Evolutionary conservation across 2,113 vertebrate genomes (phyloP).

Genomic region (Irena cyanogastra): DNA sequence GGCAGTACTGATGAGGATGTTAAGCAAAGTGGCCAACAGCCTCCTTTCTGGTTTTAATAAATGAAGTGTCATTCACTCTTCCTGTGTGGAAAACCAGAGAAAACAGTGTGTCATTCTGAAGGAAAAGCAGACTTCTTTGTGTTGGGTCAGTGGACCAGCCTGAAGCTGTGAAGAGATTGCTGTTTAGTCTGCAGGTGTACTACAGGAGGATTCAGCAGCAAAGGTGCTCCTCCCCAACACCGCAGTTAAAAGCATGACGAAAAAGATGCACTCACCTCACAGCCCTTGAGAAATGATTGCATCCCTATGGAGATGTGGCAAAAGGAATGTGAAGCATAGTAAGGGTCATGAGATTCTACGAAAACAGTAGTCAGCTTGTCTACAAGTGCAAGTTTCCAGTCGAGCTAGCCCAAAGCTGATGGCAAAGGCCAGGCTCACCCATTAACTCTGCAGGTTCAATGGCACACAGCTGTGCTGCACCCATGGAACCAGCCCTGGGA

Average conservation of each 20-base stretch:
- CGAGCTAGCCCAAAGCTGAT: neutral
- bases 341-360: fast-evolving
- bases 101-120: neutral
- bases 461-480: neutral
- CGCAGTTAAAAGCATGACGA: neutral
- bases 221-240: neutral
- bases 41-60: neutral
- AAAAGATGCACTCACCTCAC: neutral
- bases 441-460: neutral
- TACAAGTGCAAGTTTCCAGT: neutral
- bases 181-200: neutral
- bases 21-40: neutral
- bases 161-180: neutral
- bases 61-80: neutral
- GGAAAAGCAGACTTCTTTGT: neutral
- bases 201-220: neutral
- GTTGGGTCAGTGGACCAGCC: neutral
- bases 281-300: neutral
- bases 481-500: neutral
- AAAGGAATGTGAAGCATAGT: neutral
- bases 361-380: neutral
- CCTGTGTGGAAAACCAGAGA: neutral
- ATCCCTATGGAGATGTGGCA: neutral
- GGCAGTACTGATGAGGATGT: neutral
- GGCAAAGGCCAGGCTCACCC: neutral